phyloP scores from a whole-genome alignment of 2,113 vertebrate species.

The Labeo catla region DNA sequence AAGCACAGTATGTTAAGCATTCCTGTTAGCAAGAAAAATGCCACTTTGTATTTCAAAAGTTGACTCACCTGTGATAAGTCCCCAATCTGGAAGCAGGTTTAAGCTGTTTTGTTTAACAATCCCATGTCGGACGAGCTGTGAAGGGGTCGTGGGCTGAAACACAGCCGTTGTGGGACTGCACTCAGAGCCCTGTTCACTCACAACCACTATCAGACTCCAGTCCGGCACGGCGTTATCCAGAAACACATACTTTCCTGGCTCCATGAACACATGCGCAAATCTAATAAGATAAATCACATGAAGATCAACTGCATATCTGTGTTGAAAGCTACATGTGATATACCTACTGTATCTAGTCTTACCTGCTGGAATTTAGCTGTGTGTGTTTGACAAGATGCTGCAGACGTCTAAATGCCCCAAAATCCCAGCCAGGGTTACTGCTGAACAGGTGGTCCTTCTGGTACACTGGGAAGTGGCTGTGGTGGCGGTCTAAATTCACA shows the following conservation, averaged over 20 bases:
- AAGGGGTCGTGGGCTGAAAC: slow-evolving; percentile 86
- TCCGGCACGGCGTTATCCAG: slow-evolving; percentile 79
- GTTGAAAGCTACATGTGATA: neutral
- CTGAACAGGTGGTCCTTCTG: slow-evolving; percentile 91
- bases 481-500: slow-evolving; percentile 74
- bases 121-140: slow-evolving; percentile 81
- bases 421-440: slow-evolving; percentile 91
- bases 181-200: slow-evolving; percentile 75
- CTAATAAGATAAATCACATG: slow-evolving; percentile 64
- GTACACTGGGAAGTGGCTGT: slow-evolving; percentile 91
- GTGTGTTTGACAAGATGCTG: slow-evolving; percentile 84
- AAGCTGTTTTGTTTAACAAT: slow-evolving; percentile 74
- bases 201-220: slow-evolving; percentile 81
- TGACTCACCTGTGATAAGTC: slow-evolving; percentile 78
- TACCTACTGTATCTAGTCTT: neutral
- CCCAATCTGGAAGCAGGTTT: slow-evolving; percentile 87
- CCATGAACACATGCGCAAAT: slow-evolving; percentile 90
- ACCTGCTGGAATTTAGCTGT: slow-evolving; percentile 85
- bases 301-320: neutral
- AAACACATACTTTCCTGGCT: slow-evolving; percentile 87
- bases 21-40: neutral
- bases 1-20: neutral
- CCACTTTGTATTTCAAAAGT: neutral
- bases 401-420: slow-evolving; percentile 85
- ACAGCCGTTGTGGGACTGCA: slow-evolving; percentile 71